Percentiles rank a stretch among this genome's conserved stretches.
Conservation (phyloP, 2,888 invertebrate genomes). For the Melieria omissa region DNA sequence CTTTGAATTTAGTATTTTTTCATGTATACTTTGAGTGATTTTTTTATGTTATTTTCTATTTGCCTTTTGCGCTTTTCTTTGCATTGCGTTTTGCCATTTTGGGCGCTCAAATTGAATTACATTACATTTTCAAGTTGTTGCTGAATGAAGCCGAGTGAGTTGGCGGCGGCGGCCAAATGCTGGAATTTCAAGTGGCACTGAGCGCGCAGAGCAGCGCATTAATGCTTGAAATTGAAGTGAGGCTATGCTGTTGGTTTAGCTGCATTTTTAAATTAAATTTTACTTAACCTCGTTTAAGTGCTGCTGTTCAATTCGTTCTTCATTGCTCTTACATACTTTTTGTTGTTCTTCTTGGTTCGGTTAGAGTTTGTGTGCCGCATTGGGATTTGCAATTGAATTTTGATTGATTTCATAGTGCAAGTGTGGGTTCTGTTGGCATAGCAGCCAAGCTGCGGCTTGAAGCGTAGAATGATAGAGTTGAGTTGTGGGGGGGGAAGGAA, state of each 20-base stretch:
- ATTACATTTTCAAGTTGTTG: slow-evolving; percentile 30
- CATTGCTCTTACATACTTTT: neutral
- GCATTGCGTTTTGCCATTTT: slow-evolving; percentile 22
- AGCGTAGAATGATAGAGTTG: neutral
- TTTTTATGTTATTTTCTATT: neutral
- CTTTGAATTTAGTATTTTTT: no score
- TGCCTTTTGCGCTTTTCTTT: neutral
- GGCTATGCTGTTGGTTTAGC: no score
- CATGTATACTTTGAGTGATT: no score
- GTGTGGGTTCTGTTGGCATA: neutral
- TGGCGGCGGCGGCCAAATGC: neutral
- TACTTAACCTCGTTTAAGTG: slow-evolving; percentile 31
- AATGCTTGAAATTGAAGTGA: no score
- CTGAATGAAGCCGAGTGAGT: neutral
- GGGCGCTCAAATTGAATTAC: slow-evolving; percentile 42
- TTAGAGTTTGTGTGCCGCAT: neutral
- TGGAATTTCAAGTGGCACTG: neutral
- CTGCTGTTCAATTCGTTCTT: neutral
- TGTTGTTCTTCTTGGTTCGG: neutral
- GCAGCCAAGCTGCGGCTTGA: neutral
- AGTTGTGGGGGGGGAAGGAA: neutral
- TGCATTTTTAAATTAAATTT: slow-evolving; percentile 34
- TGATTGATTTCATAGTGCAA: slow-evolving; percentile 14
- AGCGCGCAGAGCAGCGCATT: no score
- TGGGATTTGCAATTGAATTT: slow-evolving; percentile 3